Evolutionary conservation across 2,113 vertebrate genomes (phyloP), one percentile per base, ranked within the genome.

Genomic region (Ardeotis arabs): DNA sequence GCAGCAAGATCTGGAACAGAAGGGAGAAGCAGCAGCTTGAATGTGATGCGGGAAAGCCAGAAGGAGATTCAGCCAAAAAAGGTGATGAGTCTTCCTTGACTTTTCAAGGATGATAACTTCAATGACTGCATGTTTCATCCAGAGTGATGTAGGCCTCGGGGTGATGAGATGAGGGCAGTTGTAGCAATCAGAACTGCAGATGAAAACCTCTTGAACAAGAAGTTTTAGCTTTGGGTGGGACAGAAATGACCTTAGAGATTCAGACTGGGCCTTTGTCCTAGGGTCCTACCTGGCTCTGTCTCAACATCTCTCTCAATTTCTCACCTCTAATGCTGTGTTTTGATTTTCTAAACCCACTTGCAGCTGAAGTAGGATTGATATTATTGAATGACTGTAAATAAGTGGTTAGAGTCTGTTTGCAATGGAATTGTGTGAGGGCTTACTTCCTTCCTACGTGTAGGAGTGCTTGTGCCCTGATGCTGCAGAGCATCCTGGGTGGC

Each of bases 71-170:
- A 64, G 28, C 4, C 24, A 12, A 19, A 10, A 10, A 10, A 24
- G 2, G 16, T 50, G 28, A 8, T n/a, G 55, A 52, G n/a, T 31
- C 14, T 83, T 59, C 53, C 66, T 50, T 73, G 50, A 2, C 44
- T 52, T 73, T 18, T 22, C 29, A 39, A 33, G 58, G 33, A 1
- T 67, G 31, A 7, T 10, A 11, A 37, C 21, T 41, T 49, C 41
- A 14, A 7, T 27, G 49, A 22, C 50, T 37, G 11, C 4, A 0
- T 6, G 14, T 28, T 78, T 60, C 3, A 44, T 16, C 13, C 28
- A 18, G 13, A 27, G n/a, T 5, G 28, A 4, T 8, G 27, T 1
- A 12, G 56, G 3, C 1, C 0, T 6, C 11, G 20, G 39, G 33
- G 7, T 29, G 72, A 35, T 14, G 33, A 27, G 58, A 23, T 9